phyloP scores from a whole-genome alignment of 2,888 invertebrate genomes.

The Dinocampus coccinellae region DNA sequence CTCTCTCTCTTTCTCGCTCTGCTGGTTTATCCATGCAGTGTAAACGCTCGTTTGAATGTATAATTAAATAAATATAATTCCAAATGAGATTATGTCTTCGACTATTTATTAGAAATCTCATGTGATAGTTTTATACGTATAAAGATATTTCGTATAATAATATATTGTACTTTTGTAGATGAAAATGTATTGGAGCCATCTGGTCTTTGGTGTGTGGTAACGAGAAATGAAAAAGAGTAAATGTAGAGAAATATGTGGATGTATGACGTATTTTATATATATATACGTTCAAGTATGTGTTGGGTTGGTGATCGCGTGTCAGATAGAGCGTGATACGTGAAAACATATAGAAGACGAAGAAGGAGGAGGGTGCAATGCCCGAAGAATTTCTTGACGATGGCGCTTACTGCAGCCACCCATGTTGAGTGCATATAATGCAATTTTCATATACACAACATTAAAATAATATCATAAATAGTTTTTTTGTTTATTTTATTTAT shows the following conservation, averaged over 20 bases:
- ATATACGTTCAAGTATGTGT: neutral
- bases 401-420: conserved; percentile 51
- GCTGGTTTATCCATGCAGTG: neutral
- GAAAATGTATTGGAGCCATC: conserved; percentile 42
- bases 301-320: conserved; percentile 18
- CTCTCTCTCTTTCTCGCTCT: too few species aligned
- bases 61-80: conserved; percentile 8
- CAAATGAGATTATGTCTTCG: conserved; percentile 15
- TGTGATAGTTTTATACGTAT: conserved; percentile 42
- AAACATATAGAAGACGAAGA: conserved; percentile 35
- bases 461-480: conserved; percentile 53
- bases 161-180: conserved; percentile 32
- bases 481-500: too few species aligned
- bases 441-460: conserved; percentile 46
- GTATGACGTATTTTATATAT: neutral
- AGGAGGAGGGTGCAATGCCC: conserved; percentile 52
- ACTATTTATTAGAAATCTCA: conserved; percentile 48
- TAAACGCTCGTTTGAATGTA: conserved; percentile 8
- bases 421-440: conserved; percentile 44
- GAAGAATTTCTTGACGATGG: conserved; percentile 48
- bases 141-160: neutral
- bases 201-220: conserved; percentile 32
- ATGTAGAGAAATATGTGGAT: conserved; percentile 24
- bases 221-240: conserved; percentile 11
- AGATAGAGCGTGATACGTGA: conserved; percentile 40